phyloP scores from a whole-genome alignment of 64 coral and sea anemone genomes.

The Porites australiensis region DNA sequence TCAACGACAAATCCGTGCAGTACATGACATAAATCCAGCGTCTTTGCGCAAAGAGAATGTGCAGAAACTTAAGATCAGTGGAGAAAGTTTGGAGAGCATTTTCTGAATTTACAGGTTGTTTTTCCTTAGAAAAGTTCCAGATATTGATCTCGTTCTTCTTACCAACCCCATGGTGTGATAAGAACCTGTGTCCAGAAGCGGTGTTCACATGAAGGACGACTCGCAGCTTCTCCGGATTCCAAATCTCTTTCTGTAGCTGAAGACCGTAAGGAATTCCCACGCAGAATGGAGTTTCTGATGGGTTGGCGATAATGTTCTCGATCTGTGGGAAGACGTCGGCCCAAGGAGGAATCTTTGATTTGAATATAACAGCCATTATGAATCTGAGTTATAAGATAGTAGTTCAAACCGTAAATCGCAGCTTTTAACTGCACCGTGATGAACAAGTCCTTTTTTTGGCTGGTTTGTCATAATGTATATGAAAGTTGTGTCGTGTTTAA shows the following conservation, averaged over 20 bases:
- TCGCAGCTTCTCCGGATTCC: slow-evolving; percentile 75
- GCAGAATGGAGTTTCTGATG: slow-evolving; percentile 28
- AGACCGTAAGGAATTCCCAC: slow-evolving; percentile 91
- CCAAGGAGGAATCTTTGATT: slow-evolving; percentile 90
- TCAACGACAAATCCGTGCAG: slow-evolving; percentile 76
- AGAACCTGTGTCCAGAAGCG: slow-evolving; percentile 69
- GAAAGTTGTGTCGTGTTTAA: neutral
- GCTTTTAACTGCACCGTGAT: neutral
- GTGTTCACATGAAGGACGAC: slow-evolving; percentile 60
- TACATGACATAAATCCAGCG: slow-evolving; percentile 80
- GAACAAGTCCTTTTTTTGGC: no score
- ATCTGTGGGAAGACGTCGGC: slow-evolving; percentile 59
- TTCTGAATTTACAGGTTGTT: slow-evolving; percentile 19
- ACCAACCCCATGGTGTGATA: slow-evolving; percentile 92
- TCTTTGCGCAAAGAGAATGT: slow-evolving; percentile 75
- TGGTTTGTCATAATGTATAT: no score
- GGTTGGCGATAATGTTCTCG: slow-evolving; percentile 47
- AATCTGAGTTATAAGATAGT: neutral
- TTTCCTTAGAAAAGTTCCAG: slow-evolving; percentile 87
- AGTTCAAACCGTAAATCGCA: neutral
- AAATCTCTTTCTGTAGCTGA: slow-evolving; percentile 77
- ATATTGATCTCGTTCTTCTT: slow-evolving; percentile 87
- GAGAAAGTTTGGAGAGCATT: slow-evolving; percentile 35
- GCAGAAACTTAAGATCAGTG: slow-evolving; percentile 74
- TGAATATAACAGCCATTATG: slow-evolving; percentile 59